Evolutionary conservation across 1,140 invertebrate species (phyloP), one percentile per base, ranked within the genome.

Genomic region (Anthonomus grandis): DNA sequence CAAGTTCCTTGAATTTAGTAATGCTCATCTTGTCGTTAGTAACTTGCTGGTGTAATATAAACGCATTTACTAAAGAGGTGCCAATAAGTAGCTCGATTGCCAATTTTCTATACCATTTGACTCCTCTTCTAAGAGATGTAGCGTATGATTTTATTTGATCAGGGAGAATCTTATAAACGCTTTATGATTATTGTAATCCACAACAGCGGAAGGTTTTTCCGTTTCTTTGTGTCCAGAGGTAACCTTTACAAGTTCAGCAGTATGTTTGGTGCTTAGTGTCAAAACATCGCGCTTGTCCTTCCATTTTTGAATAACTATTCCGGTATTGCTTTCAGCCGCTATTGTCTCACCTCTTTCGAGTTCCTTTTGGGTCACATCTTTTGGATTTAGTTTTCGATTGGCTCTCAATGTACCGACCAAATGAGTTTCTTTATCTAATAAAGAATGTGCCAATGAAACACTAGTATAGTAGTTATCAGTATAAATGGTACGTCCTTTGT

Each of bases 331-430:
- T 50, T n/a, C n/a, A n/a, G n/a, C n/a, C 6, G 21, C 38, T 12
- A 38, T 46, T n/a, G 39, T 47, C 46, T 63, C 57, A 19, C 47
- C 39, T 52, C 42, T 55, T 45, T 52, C 36, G 4, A 56, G 19
- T 47, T 47, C 38, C 4, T 17, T 13, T 10, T 37, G 3, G 9
- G 23, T 8, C n/a, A 56, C 31, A 17, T 18, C 64, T 58, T 69
- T 66, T 13, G 72, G 71, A 31, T 70, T 62, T 48, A 61, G 60
- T 62, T 70, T 72, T 49, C 69, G n/a, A 21, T 48, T 50, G 53
- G 63, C 61, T 46, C 68, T 57, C 44, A 79, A 37, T 56, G 74
- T 79, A 50, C 76, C 74, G 56, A 73, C 60, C 8, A 73, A 22
- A 27, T 52, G 50, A 8, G 38, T 52, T n/a, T 50, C 63, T 49